Base-by-base conservation (phyloP, 2,797 vertebrate genomes). In the Melopsittacus undulatus region DNA sequence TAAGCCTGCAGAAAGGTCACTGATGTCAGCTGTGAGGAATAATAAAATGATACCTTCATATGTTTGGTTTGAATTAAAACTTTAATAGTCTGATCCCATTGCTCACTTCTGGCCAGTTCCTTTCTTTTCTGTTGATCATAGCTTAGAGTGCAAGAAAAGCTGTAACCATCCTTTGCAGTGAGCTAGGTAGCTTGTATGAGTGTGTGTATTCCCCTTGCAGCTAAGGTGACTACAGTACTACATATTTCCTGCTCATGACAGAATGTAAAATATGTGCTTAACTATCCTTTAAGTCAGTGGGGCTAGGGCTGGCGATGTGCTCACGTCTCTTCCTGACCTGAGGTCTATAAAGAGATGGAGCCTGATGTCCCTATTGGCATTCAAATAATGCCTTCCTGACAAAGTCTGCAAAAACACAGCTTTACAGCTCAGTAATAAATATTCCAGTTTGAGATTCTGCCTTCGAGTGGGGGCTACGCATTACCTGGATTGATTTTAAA, bases 401-500 rank as follows among this genome's bases (percentile, higher is more conserved):
- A 90, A 82, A 89, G 59, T 48, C 89, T 90, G 86, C 3, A 6
- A 94, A 95, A 92, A 76, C 70, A 81, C 69, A 88, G 70, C 70
- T 92, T 90, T 92, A 67, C 64, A 91, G 68, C 75, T 84, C 4
- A 0, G 86, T 89, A 92, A 96, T 79, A 95, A 95, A 94, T 94
- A 90, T 85, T 92, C 91, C 0, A 3, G 57, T 94, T 90, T 76
- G 77, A 93, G 84, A 94, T 89, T 80, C 61, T 87, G 86, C 88
- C 94, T 94, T 90, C 86, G 32, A 84, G 88, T 89, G 32, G 5
- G 49, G 52, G 75, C 90, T 90, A 13, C 3, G 5, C 52, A 22
- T 89, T 92, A 80, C 80, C 52, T 75, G 72, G 66, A 80, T 77
- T 92, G 94, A 85, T 94, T 94, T 92, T 80, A 84, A 94, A 92